Evolutionary conservation across 2,888 invertebrate species (phyloP), one percentile per base, ranked within the genome.

Genomic region (Mellilla xanthometata): DNA sequence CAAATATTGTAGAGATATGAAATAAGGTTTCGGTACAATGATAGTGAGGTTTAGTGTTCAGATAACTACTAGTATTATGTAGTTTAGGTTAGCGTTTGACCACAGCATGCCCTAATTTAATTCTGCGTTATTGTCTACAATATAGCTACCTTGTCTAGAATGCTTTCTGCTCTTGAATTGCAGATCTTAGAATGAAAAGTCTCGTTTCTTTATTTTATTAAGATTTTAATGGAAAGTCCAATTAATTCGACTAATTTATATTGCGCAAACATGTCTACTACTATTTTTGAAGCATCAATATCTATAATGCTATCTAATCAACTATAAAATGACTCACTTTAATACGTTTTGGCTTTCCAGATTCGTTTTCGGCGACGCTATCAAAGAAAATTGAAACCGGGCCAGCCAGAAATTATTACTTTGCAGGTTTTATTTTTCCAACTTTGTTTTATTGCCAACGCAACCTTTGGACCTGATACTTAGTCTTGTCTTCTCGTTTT

Each of bases 291-390:
- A 35, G 43, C 27, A 29, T 34, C 24, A 10, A 11, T 36, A 36
- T 33, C 24, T 22, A 38, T 43, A 24, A n/a, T n/a, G n/a, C 34
- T 47, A 31, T 27, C 35, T 38, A 44, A 42, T 56, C 50, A 50
- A 42, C 9, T 32, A 33, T 49, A 49, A 40, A 41, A 51, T 41
- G 19, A 50, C 43, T 46, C 31, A 38, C 36, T 39, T 49, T 44
- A 30, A 42, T 50, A 39, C 38, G 22, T 47, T 56, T 47, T 34
- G 52, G 50, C 43, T 60, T 72, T 65, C 42, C 63, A 93, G 93
- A 83, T 92, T 35, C 82, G 83, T 54, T 93, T 91, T 74, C 84
- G 91, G 40, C 87, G 91, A 56, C 78, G 88, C 45, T 92, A 90
- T 66, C 91, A 91, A 72, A 84, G 93, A 58, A 91, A 91, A 72